Percentiles rank a stretch among this genome's conserved stretches.
Conservation (phyloP, 1,140 invertebrate species). For the Cotesia typhae region DNA sequence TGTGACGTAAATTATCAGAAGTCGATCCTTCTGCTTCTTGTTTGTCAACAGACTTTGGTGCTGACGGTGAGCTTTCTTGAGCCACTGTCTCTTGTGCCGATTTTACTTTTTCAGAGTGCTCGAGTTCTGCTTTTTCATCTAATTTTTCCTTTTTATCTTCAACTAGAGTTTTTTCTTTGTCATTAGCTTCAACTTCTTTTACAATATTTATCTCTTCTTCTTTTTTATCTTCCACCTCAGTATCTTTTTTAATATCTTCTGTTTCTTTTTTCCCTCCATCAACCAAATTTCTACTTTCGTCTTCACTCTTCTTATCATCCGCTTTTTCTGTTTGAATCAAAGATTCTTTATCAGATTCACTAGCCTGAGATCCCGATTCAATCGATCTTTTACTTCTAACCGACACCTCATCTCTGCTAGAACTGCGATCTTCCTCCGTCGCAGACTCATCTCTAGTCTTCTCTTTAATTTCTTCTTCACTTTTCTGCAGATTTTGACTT, state of each 20-base stretch:
- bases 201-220: neutral
- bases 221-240: neutral
- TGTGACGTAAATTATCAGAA: constrained; percentile 47
- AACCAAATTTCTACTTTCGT: neutral
- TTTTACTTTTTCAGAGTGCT: constrained; percentile 25
- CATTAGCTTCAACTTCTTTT: neutral
- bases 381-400: constrained; percentile 45
- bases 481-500: neutral
- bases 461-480: neutral
- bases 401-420: constrained; percentile 43
- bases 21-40: constrained; percentile 56
- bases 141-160: constrained; percentile 33
- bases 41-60: constrained; percentile 12
- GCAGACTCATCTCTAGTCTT: neutral
- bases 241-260: neutral
- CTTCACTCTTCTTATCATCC: neutral
- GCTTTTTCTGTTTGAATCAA: neutral
- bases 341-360: constrained; percentile 23
- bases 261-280: neutral
- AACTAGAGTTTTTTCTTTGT: neutral
- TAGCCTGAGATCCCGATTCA: constrained; percentile 40
- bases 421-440: neutral
- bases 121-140: constrained; percentile 55
- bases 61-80: constrained; percentile 8
- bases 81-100: constrained; percentile 36